Base-by-base conservation (phyloP, 1,140 invertebrate species). In the Lepeophtheirus salmonis region DNA sequence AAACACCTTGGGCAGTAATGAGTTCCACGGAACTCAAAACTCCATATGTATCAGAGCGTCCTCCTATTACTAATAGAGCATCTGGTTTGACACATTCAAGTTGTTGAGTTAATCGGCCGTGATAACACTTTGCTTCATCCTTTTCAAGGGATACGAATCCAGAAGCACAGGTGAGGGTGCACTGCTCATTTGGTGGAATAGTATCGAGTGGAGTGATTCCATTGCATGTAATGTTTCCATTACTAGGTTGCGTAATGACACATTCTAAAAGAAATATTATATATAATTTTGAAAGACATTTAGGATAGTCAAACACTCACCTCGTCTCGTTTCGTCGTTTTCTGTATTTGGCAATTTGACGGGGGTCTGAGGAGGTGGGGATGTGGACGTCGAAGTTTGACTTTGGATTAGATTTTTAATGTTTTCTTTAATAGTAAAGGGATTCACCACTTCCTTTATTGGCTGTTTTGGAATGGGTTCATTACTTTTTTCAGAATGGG, bases 1-100 rank as follows among this genome's bases (percentile, higher is more conserved):
- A 59, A 2, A 50, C 18, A 13, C 57, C 57, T 17, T 22, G 2
- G 14, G 18, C 16, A 22, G 57, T 59, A 3, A 59, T 41, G 16
- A 59, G 57, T 59, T 59, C 57, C n/a, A 59, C 57, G 13, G 30
- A 30, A 16, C 48, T 59, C 2, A 59, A 41, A 24, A 59, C 57
- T 18, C 57, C 57, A 41, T 59, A 50, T 1, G 30, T 59, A 41
- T 59, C 57, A 50, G 23, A 30, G 10, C 49, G 51, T 21, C 57
- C 57, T 50, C 30, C 57, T 10, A 59, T 18, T 2, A 59, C 23
- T 2, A 59, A 18, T 17, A 59, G 16, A 50, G 30, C 48, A 10
- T 41, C 57, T 17, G 57, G 57, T 10, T 41, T 24, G 17, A 59
- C 57, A 48, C 57, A 59, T 2, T 41, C 41, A 16, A 59, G 49